Evolutionary conservation across 2,888 invertebrate genomes (phyloP), one percentile per base, ranked within the genome.

Genomic region (Clunio marinus): DNA sequence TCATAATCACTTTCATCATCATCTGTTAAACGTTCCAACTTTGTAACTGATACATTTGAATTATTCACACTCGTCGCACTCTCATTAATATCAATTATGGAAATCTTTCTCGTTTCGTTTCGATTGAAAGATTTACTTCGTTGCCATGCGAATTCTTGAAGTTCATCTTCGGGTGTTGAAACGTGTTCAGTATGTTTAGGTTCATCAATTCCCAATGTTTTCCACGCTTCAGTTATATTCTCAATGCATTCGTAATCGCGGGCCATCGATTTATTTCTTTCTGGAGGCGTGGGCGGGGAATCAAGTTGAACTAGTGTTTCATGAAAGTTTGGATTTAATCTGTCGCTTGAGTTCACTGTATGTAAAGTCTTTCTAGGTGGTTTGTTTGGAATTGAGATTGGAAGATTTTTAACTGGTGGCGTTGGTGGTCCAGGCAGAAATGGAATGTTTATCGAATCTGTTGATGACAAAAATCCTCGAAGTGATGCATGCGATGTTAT

Each of bases 171-270:
- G 2, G 72, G 72, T 20, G 75, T 73, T 27, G 75, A 76, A 2
- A 77, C 65, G 71, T 78, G 80, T 75, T 91, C 91, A 0, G 84
- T 86, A 74, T 91, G 91, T 70, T 85, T 84, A 8, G 89, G 84
- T 63, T 87, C 86, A 74, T 86, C 85, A 20, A 89, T 82, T 1
- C 91, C 91, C 70, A 89, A 81, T 1, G 91, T 91, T 75, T 85
- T 86, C 91, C 91, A 91, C 7, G 91, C 91, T 73, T 91, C 88
- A 73, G 83, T 87, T 70, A 89, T 82, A 4, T 87, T 83, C 80
- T 90, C 89, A 25, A 92, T 85, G 74, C 86, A 83, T 74, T 92
- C 91, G 76, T 91, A 91, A 74, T 79, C 77, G 10, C 77, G 73
- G 4, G 20, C 13, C 20, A 68, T 60, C 2, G 46, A 57, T 55